Evolutionary conservation across 1,140 invertebrate species (phyloP).

Genomic region (Pseudachorutes palmiensis): DNA sequence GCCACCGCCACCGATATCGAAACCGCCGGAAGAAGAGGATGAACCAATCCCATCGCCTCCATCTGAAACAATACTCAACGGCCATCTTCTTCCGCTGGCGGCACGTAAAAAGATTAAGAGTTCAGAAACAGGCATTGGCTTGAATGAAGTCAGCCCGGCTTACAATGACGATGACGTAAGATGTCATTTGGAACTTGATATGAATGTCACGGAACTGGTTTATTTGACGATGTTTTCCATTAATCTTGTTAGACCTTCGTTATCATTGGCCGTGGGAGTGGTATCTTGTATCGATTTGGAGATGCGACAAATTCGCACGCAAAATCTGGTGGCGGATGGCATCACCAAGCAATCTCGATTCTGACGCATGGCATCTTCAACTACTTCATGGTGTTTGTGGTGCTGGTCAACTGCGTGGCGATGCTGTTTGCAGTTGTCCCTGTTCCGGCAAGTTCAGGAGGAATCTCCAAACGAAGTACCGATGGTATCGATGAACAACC

Average conservation of each 20-base stretch:
- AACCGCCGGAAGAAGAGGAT: background rate
- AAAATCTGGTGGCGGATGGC: constrained; percentile 1
- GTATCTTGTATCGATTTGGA: constrained; percentile 6
- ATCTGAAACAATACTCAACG: background rate
- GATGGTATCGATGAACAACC: background rate
- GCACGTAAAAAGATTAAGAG: background rate
- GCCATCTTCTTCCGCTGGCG: background rate
- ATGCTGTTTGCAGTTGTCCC: background rate
- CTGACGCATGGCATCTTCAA: constrained; percentile 6
- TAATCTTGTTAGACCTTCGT: background rate
- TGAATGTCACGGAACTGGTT: background rate
- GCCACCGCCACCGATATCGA: background rate
- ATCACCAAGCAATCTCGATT: background rate
- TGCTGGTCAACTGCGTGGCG: background rate
- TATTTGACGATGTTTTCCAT: background rate
- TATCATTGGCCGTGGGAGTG: background rate
- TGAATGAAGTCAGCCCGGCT: background rate
- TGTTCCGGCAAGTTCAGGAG: background rate
- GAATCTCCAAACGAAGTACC: background rate
- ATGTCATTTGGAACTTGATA: background rate
- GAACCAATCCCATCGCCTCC: background rate
- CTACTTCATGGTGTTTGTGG: background rate
- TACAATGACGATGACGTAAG: background rate
- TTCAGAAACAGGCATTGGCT: background rate
- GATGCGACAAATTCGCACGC: background rate